Evolutionary conservation across 2,888 invertebrate species (phyloP), one percentile per base, ranked within the genome.

Genomic region (Andrena dorsata): DNA sequence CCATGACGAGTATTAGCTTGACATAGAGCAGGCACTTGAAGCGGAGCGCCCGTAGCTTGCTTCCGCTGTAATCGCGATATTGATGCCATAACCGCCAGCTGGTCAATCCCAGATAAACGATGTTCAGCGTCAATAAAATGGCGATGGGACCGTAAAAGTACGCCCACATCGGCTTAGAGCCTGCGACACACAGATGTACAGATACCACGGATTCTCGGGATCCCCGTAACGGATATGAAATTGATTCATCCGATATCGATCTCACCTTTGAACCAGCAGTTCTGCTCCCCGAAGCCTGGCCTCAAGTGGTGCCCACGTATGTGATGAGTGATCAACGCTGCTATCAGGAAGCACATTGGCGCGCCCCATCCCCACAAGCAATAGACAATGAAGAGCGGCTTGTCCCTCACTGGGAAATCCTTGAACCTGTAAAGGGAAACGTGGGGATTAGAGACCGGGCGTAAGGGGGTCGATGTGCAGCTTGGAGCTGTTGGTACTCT

Each of bases 101-200:
- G 0, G 96, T 96, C 88, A 96, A 92, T 0, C 95, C 88, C 86
- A 96, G 96, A 80, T 96, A 95, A 0, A 95, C 65, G 0, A 96
- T 91, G 89, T 97, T 97, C 10, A 95, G 86, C 0, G 94, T 85
- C 47, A 97, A 92, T 7, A 97, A 92, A 32, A 95, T 81, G 0
- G 95, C 94, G n/a, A 97, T 94, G 0, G 97, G 96, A 0, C 96
- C 96, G 89, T 96, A 96, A 92, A 97, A 96, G 92, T 95, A 97
- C 1, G 95, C 94, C 95, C 96, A 96, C 0, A 95, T 95, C 90
- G 95, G 95, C 1, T 92, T 90, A 49, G 94, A 92, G 16, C 95
- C 96, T 96, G 90, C 78, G 95, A 94, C 49, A 47, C 20, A 13
- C 41, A 6, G 2, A 10, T 63, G 69, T 41, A 35, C 16, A 58